Percentiles rank a stretch among this genome's conserved stretches.
These are phyloP conservation scores for Endomychus coccineus DNA, from an alignment of 2,888 invertebrate genomes.

Conservation along the genomic window DNA sequence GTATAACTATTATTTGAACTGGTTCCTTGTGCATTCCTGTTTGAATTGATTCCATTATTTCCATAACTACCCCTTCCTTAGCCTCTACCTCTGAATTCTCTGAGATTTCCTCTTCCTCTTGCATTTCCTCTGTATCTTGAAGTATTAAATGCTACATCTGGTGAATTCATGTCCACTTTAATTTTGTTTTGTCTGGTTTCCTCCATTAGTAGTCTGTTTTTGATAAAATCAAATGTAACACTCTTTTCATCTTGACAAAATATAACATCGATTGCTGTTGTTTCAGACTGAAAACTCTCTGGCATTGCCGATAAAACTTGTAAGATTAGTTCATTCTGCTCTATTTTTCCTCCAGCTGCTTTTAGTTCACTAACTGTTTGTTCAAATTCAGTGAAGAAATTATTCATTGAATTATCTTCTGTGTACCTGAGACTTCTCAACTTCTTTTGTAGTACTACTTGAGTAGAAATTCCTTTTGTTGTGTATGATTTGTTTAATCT, in stretches of 20 bases:
- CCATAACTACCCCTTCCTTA: background rate
- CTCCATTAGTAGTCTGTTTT: slow-evolving; percentile 10
- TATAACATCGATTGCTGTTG: slow-evolving; percentile 13
- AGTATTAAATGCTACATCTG: background rate
- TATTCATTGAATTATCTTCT: slow-evolving; percentile 3
- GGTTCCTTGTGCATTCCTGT: no score
- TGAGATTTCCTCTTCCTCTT: no score
- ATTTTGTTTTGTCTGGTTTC: slow-evolving; percentile 11
- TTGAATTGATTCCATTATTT: background rate
- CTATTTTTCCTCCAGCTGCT: slow-evolving; percentile 13
- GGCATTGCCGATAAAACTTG: no score
- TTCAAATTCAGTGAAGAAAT: slow-evolving; percentile 15
- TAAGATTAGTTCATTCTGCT: no score
- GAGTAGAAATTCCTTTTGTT: slow-evolving; percentile 13
- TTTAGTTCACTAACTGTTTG: slow-evolving; percentile 14
- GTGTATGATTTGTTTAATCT: slow-evolving; percentile 7
- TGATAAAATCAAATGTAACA: slow-evolving; percentile 9
- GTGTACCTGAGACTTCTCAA: slow-evolving; percentile 10
- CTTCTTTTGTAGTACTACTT: slow-evolving; percentile 12
- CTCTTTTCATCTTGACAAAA: slow-evolving; percentile 7
- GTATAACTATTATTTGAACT: no score
- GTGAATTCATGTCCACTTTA: no score
- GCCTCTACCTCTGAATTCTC: slow-evolving; percentile 2
- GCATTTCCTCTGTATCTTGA: slow-evolving; percentile 2
- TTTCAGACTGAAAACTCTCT: no score